phyloP scores from a whole-genome alignment of 2,113 vertebrate species.

The Polyodon spathula region DNA sequence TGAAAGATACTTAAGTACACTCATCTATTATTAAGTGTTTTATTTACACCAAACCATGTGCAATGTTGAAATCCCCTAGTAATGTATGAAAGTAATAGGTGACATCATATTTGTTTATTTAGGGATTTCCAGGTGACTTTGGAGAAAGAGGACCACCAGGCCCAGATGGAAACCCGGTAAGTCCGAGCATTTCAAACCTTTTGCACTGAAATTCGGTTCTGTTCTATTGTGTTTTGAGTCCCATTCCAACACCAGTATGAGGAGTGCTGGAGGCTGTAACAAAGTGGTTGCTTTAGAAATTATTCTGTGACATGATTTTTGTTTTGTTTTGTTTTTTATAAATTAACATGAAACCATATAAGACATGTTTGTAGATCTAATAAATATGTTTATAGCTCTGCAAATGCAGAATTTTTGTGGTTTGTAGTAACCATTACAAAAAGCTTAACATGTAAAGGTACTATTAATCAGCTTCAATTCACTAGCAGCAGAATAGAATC shows the following conservation, averaged over 20 bases:
- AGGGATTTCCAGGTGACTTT: slow-evolving; percentile 95
- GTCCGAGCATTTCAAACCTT: slow-evolving; percentile 36
- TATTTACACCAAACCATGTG: too few species aligned
- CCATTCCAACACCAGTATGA: background rate
- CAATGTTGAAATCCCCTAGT: too few species aligned
- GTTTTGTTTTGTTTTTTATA: background rate
- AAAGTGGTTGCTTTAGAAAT: too few species aligned
- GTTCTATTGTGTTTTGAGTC: background rate
- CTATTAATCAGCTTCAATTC: background rate
- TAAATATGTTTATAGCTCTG: background rate
- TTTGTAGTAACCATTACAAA: background rate
- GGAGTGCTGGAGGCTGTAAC: too few species aligned
- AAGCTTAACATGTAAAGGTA: background rate
- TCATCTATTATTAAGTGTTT: background rate
- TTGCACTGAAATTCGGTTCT: background rate
- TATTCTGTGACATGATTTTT: too few species aligned
- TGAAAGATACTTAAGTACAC: too few species aligned
- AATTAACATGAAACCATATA: background rate
- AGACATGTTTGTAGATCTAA: background rate
- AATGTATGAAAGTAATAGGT: too few species aligned
- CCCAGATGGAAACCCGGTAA: slow-evolving; percentile 90
- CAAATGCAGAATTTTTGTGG: background rate
- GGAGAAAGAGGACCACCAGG: slow-evolving; percentile 91
- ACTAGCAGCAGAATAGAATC: background rate
- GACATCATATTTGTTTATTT: slow-evolving; percentile 9